Base-by-base conservation (phyloP, 2,888 invertebrate genomes). In the Petrolisthes manimaculis region DNA sequence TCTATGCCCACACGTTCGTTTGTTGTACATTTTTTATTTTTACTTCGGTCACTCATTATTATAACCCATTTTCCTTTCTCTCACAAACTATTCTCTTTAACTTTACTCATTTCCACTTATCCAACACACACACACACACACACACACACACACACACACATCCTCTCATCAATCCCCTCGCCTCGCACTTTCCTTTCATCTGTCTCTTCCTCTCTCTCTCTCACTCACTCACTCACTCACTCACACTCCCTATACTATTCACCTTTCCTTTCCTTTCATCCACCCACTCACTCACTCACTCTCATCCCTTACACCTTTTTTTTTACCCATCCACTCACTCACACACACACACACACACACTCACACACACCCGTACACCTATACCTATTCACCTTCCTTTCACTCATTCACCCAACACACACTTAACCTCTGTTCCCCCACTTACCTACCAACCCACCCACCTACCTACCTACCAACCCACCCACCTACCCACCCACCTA, bases 261-360 rank as follows among this genome's bases (percentile, higher is more conserved):
- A 9, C 14, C 61, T 61, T 14, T 61, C 14, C 6, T 61, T 14
- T 61, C 61, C 14, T 14, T 14, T 61, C 61, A 6, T 61, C 61
- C 14, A 24, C 77, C 12, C 77, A 24, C 77, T 24, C 77, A 21
- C 51, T 14, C 78, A 54, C 78, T 54, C 78, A n/a, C n/a, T n/a
- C n/a, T n/a, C n/a, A n/a, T n/a, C n/a, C n/a, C n/a, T n/a, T n/a
- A n/a, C n/a, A n/a, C n/a, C n/a, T n/a, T n/a, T n/a, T n/a, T n/a
- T n/a, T n/a, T n/a, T n/a, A n/a, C n/a, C n/a, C n/a, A n/a, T n/a
- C n/a, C n/a, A n/a, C n/a, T 51, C 75, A 75, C 37, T 51, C 75
- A 75, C 75, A 75, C 75, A 75, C 75, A 75, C 75, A 71, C 71
- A 71, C 71, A 6, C 8, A 75, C 75, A 75, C n/a, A 75, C 75